Evolutionary conservation across 1,140 invertebrate species (phyloP), one percentile per base, ranked within the genome.

Genomic region (Lysiphlebus fabarum): DNA sequence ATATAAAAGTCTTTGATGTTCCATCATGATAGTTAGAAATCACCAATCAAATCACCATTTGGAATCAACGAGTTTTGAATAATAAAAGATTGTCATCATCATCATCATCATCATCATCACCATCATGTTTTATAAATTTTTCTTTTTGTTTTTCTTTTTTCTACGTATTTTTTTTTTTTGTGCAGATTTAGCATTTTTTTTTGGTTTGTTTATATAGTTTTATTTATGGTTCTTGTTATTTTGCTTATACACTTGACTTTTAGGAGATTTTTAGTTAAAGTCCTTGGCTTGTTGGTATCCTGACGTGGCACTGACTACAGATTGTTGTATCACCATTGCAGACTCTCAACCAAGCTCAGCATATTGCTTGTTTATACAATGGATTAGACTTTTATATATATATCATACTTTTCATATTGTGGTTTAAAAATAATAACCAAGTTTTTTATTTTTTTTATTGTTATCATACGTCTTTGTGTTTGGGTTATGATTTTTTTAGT

Each of bases 331-430:
- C 53, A 62, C 62, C 49, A 55, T 42, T 51, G 60, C 62, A 61
- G 50, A 53, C 48, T 55, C 56, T 58, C 12, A 56, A 60, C 69
- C 64, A 68, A 70, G 66, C 72, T 75, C 73, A 71, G 71, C 72
- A 73, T 70, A 75, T 74, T 75, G 67, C 67, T 26, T 73, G 70
- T 74, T 62, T 75, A 66, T 69, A 62, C 64, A 64, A 58, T 66
- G 66, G 73, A 70, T 75, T 71, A 72, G 65, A 60, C 49, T 42
- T 63, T 64, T 64, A 67, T 64, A 67, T 26, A 70, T 73, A 26
- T 67, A n/a, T n/a, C n/a, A n/a, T n/a, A n/a, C n/a, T 75, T 75
- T 74, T 75, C 73, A 74, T 75, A 74, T 75, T 67, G 67, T 72
- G 64, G 56, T 63, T 50, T 58, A 26, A 26, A 1, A 26, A 26